Evolutionary conservation across 2,888 invertebrate species (phyloP), one percentile per base, ranked within the genome.

Genomic region (Trichacis sp.): DNA sequence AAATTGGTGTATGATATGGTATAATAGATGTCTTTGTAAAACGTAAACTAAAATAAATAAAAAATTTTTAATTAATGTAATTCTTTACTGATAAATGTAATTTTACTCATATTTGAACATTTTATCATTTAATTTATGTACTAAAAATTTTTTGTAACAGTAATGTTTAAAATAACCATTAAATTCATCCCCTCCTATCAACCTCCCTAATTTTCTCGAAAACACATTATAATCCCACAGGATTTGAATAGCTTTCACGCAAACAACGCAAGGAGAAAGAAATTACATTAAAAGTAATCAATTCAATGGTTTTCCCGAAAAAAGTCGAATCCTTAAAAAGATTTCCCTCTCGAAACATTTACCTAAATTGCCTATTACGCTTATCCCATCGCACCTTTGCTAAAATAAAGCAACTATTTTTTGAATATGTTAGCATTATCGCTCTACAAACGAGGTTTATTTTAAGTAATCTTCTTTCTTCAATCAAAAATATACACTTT

Each of bases 281-380:
- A 64, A 64, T 54, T 29, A 48, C 59, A 54, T 59, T 64, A 55
- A 50, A 59, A 64, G 64, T 59, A 59, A 64, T 64, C 56, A 56
- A 56, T 64, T 64, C 58, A 64, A 64, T 64, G 58, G 58, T 64
- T 64, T 59, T 43, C 33, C 38, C 51, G 51, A 64, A 58, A 64
- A 64, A 46, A 59, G 42, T 46, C 18, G 18, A 11, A 54, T 38
- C 42, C 29, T 46, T 38, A 45, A 43, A 40, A n/a, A 53, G 42
- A 50, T 46, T 45, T 42, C 50, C 57, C 50, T 51, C 54, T n/a
- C 50, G 38, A 40, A 30, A 49, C 64, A 58, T 64, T 63, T 51
- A 19, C 64, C 50, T 58, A 58, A 58, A 64, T 64, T 64, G 58
- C 64, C 64, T 64, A 64, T 64, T 64, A 64, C 58, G 58, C 42